These are phyloP conservation scores for Matsumurasca onukii DNA, from an alignment of 1,140 invertebrate genomes.

Conservation along the genomic window DNA sequence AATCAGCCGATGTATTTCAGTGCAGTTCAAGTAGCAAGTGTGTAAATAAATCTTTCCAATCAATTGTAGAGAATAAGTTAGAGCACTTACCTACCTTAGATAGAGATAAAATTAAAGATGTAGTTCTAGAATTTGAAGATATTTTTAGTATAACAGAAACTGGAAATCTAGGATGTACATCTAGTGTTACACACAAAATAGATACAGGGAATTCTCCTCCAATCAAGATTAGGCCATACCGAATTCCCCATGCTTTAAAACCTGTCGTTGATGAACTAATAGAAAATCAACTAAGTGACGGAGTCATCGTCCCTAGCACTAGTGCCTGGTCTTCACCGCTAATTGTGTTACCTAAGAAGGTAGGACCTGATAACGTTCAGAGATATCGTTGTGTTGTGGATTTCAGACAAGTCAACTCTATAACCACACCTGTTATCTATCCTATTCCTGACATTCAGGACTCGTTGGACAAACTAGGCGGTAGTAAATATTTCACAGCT, in stretches of 20 bases:
- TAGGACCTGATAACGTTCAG: neutral
- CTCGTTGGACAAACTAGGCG: slow-evolving; percentile 48
- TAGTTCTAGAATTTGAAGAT: neutral
- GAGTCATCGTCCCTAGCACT: slow-evolving; percentile 24
- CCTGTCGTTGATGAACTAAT: slow-evolving; percentile 16
- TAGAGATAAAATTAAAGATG: neutral
- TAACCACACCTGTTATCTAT: slow-evolving; percentile 47
- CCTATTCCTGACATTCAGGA: slow-evolving; percentile 55
- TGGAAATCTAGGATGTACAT: slow-evolving; percentile 25
- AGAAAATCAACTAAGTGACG: slow-evolving; percentile 25
- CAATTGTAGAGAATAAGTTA: neutral
- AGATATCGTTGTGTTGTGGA: slow-evolving; percentile 47
- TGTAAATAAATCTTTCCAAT: neutral
- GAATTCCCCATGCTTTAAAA: slow-evolving; percentile 10
- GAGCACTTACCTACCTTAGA: neutral
- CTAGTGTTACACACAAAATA: slow-evolving; percentile 19
- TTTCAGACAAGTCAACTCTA: slow-evolving; percentile 46
- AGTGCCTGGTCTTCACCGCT: slow-evolving; percentile 30
- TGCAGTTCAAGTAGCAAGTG: neutral
- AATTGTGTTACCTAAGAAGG: slow-evolving; percentile 31
- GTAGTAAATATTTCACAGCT: slow-evolving; percentile 48
- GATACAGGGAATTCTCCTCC: slow-evolving; percentile 30
- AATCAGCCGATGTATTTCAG: neutral
- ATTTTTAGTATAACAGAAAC: neutral
- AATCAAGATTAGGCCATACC: slow-evolving; percentile 12